phyloP scores from a whole-genome alignment of 2,888 invertebrate genomes.

The Drosophila setosimentum region DNA sequence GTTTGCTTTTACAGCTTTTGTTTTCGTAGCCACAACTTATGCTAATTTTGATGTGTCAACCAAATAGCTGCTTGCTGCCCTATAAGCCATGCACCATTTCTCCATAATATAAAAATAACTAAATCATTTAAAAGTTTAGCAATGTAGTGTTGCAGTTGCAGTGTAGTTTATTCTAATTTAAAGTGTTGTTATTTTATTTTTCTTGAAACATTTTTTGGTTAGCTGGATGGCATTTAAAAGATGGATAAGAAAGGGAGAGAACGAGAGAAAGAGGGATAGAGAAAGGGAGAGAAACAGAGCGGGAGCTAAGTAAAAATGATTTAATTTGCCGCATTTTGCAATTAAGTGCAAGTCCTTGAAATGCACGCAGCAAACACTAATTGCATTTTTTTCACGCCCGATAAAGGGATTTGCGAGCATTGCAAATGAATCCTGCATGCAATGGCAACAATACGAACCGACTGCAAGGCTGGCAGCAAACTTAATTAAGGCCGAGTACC shows the following conservation, averaged over 20 bases:
- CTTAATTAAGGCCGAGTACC: constrained; percentile 71
- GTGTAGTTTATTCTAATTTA: constrained; percentile 84
- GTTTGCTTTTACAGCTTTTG: constrained; percentile 79
- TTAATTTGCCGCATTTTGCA: constrained; percentile 76
- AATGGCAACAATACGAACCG: constrained; percentile 22
- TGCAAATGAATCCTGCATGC: constrained; percentile 57
- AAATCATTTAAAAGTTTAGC: constrained; percentile 29
- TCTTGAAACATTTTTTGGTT: constrained; percentile 27
- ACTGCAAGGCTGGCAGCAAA: constrained; percentile 55
- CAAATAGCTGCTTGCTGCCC: constrained; percentile 36
- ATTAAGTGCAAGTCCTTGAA: constrained; percentile 73
- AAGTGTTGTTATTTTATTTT: constrained; percentile 61
- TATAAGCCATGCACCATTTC: constrained; percentile 9
- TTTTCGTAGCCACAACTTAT: constrained; percentile 61
- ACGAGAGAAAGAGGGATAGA: constrained; percentile 17
- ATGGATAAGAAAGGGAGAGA: constrained; percentile 7
- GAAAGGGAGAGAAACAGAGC: constrained; percentile 18
- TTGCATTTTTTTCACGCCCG: constrained; percentile 78
- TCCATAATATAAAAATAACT: constrained; percentile 19
- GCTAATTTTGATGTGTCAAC: constrained; percentile 71
- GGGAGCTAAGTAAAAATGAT: constrained; percentile 52
- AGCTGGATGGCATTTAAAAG: constrained; percentile 35
- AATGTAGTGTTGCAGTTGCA: constrained; percentile 66
- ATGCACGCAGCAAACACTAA: constrained; percentile 68
- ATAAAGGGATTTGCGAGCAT: constrained; percentile 57